These are phyloP conservation scores for Centroberyx gerrardi DNA, from an alignment of 2,797 vertebrate genomes.

Conservation along the genomic window DNA sequence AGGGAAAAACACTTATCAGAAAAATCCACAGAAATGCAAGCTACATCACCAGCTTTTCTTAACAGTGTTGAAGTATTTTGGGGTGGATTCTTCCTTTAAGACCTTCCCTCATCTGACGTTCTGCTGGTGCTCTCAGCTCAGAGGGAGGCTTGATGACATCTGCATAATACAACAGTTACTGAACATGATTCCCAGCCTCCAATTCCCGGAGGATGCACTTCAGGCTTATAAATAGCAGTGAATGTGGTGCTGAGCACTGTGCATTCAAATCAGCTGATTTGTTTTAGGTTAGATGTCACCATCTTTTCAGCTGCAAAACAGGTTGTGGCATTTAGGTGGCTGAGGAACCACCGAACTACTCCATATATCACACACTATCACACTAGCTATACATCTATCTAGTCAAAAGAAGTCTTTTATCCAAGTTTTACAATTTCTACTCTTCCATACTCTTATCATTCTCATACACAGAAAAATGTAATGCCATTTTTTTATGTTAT, in stretches of 20 bases:
- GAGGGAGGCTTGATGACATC: conserved; percentile 56
- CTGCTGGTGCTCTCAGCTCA: conserved; percentile 51
- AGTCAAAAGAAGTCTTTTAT: background rate
- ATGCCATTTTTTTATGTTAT: too few species aligned
- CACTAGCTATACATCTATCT: background rate
- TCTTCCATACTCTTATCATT: too few species aligned
- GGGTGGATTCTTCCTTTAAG: conserved; percentile 39
- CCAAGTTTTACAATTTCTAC: too few species aligned
- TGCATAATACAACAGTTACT: conserved; percentile 61
- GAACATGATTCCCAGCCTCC: conserved; percentile 39
- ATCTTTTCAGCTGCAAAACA: conserved; percentile 1
- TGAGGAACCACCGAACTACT: conserved; percentile 4
- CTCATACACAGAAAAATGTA: too few species aligned
- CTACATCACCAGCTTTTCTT: background rate
- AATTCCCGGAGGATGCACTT: conserved; percentile 49
- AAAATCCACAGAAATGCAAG: background rate
- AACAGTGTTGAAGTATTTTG: background rate
- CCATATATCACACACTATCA: too few species aligned
- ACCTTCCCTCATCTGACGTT: conserved; percentile 24
- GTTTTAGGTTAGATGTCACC: conserved; percentile 32
- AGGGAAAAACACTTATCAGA: too few species aligned
- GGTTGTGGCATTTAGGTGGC: background rate
- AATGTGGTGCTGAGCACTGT: background rate
- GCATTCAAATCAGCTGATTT: conserved; percentile 58
- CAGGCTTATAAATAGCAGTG: conserved; percentile 56